Conservation (phyloP, 2,888 invertebrate genomes). For the Seladonia tumulorum region DNA sequence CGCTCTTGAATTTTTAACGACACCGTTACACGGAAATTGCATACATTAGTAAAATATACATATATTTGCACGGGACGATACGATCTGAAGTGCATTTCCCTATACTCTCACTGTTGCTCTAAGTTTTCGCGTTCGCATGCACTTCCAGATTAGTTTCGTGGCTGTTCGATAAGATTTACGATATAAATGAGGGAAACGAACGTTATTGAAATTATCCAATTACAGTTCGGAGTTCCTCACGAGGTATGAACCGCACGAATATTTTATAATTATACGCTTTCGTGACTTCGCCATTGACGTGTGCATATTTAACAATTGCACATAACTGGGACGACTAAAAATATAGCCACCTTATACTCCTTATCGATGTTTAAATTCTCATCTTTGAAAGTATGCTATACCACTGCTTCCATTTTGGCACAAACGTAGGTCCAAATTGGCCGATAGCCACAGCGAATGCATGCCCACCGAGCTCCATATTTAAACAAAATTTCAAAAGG, state of each 20-base stretch:
- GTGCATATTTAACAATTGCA: constrained; percentile 55
- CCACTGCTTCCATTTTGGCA: constrained; percentile 24
- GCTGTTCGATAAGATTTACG: neutral
- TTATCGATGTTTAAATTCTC: constrained; percentile 32
- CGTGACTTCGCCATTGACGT: constrained; percentile 49
- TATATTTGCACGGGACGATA: neutral
- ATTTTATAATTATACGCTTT: constrained; percentile 54
- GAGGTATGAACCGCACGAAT: constrained; percentile 12
- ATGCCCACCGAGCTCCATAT: neutral
- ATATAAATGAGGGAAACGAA: constrained; percentile 6
- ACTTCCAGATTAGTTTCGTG: neutral
- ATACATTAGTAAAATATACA: neutral
- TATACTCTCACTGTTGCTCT: neutral
- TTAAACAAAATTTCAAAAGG: neutral
- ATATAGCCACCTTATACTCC: constrained; percentile 40
- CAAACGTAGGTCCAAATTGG: constrained; percentile 36
- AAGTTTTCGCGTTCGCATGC: neutral
- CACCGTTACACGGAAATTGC: neutral
- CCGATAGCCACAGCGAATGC: constrained; percentile 34
- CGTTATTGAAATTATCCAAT: constrained; percentile 3
- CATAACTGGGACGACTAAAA: constrained; percentile 58
- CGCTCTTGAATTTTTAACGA: neutral
- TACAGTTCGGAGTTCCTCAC: neutral
- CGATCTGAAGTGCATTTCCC: neutral
- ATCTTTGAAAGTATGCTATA: constrained; percentile 34